Evolutionary conservation across 1,140 invertebrate genomes (phyloP).

Genomic region (Dinoponera quadriceps): DNA sequence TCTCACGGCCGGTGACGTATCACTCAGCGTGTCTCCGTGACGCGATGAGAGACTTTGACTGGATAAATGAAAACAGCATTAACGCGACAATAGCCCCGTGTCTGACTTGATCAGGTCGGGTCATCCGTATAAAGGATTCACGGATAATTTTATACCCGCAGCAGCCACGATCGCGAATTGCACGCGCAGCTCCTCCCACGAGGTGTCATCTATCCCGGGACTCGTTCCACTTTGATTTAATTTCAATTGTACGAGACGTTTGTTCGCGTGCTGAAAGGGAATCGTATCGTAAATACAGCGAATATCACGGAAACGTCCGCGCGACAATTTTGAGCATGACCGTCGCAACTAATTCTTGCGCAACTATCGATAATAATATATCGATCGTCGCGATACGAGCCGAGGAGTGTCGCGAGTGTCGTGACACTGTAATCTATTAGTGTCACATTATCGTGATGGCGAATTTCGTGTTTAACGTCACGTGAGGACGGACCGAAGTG

Average conservation of each 20-base stretch:
- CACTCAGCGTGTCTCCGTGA: too few species aligned
- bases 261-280: too few species aligned
- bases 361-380: constrained; percentile 2
- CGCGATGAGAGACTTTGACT: neutral
- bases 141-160: neutral
- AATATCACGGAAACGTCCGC: neutral
- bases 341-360: constrained; percentile 14
- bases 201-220: neutral
- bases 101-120: too few species aligned
- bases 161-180: neutral
- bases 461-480: constrained; percentile 47
- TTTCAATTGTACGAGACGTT: neutral
- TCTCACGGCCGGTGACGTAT: too few species aligned
- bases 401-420: neutral
- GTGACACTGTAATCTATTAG: constrained; percentile 1
- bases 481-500: constrained; percentile 38
- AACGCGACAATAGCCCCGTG: neutral
- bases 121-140: neutral
- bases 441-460: constrained; percentile 9
- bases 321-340: neutral
- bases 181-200: too few species aligned
- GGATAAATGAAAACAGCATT: constrained; percentile 3
- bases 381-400: constrained; percentile 3
- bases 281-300: neutral
- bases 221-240: neutral